Percentiles rank a stretch among this genome's conserved stretches.
Evolutionary conservation across 2,113 vertebrate genomes (phyloP).

Genomic region (Piaya cayana): DNA sequence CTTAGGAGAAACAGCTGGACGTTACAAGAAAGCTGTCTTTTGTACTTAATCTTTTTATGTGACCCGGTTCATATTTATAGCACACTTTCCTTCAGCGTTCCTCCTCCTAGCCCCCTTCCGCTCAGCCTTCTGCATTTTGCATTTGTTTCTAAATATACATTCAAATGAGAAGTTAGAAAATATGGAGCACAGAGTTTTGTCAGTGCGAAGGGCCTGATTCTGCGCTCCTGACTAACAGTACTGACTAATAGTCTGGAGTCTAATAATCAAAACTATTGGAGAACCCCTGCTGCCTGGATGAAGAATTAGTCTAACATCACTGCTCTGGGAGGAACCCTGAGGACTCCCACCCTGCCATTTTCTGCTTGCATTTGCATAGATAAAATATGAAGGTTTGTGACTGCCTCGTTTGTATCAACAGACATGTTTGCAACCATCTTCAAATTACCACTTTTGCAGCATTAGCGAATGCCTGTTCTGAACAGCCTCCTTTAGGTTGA

Average conservation of each 20-base stretch:
- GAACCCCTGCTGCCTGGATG: background rate
- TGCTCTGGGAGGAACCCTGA: background rate
- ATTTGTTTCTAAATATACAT: background rate
- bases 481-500: background rate
- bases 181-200: background rate
- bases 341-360: background rate
- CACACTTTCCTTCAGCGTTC: constrained; percentile 33
- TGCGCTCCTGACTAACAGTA: background rate
- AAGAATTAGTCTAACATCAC: background rate
- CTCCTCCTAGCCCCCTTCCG: background rate
- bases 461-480: background rate
- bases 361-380: background rate
- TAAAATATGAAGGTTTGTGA: background rate
- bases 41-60: constrained; percentile 66
- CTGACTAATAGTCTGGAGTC: background rate
- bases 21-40: constrained; percentile 65
- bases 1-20: constrained; percentile 75
- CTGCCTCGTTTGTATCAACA: background rate
- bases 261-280: background rate
- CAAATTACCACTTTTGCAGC: background rate
- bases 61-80: constrained; percentile 35
- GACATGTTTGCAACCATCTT: background rate
- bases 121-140: background rate
- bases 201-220: background rate
- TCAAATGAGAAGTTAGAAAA: constrained; percentile 5